These are phyloP conservation scores for Rhodeus uyekii DNA, from an alignment of 2,797 vertebrate genomes.

Conservation along the genomic window DNA sequence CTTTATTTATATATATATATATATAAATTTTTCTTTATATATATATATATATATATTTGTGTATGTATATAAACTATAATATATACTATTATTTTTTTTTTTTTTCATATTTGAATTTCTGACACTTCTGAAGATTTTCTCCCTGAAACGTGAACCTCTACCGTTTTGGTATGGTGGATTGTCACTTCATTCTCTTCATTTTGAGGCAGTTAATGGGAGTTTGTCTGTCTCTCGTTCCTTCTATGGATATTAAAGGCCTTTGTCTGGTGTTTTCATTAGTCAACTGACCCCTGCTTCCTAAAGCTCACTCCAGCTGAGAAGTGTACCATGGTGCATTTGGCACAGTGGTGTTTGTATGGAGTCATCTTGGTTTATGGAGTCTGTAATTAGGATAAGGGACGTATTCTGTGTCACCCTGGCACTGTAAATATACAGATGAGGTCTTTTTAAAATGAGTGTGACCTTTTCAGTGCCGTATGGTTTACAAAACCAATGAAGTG, in stretches of 20 bases:
- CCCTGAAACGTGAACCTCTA: background rate
- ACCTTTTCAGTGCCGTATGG: conserved; percentile 11
- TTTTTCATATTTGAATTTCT: background rate
- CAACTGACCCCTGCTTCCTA: conserved; percentile 31
- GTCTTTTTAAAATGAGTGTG: conserved; percentile 43
- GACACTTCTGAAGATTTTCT: background rate
- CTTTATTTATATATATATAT: no score
- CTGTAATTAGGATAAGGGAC: conserved; percentile 40
- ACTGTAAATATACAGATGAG: conserved; percentile 36
- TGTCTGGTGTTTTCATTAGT: conserved; percentile 54
- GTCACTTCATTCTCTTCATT: conserved; percentile 6
- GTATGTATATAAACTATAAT: no score
- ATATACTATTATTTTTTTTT: no score
- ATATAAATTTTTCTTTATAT: no score
- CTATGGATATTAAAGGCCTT: conserved; percentile 11
- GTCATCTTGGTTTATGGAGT: conserved; percentile 29
- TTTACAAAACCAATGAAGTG: conserved; percentile 35
- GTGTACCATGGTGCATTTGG: conserved; percentile 7
- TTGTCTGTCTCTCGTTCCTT: conserved; percentile 28
- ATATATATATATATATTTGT: no score
- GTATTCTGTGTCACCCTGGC: conserved; percentile 46
- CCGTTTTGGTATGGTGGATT: background rate
- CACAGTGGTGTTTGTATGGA: conserved; percentile 14
- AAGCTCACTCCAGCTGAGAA: conserved; percentile 27
- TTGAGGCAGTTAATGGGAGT: background rate